A percentile compares a stretch with the other conserved stretches of the same genome.
Evolutionary conservation across 2,888 invertebrate genomes (phyloP).

Genomic region (Arrhopalites spinosus): DNA sequence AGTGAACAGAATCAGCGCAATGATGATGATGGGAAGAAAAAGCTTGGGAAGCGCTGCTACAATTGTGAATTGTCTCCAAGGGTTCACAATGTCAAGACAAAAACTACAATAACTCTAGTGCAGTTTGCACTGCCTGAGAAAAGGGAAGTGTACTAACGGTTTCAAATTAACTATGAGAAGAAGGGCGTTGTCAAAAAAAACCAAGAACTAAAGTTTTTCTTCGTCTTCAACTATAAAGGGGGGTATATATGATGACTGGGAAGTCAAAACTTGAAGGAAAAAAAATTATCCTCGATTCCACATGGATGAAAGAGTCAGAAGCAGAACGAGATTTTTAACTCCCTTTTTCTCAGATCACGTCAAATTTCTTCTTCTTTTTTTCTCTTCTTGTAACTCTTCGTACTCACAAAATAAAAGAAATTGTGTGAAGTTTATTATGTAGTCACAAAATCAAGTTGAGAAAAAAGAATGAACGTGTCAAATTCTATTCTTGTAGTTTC

Average conservation of each 20-base stretch:
- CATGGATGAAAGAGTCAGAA: constrained; percentile 27
- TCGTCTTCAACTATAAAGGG: not conserved
- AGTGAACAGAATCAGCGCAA: not conserved
- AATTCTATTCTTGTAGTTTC: no score
- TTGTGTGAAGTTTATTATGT: no score
- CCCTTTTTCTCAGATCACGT: constrained; percentile 24
- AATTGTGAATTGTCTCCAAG: not conserved
- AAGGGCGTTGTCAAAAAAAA: constrained; percentile 21
- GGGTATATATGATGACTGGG: not conserved
- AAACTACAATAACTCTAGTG: not conserved
- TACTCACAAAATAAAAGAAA: not conserved
- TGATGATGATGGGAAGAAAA: no score
- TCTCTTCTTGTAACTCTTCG: not conserved
- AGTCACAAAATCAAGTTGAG: no score
- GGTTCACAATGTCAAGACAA: constrained; percentile 1
- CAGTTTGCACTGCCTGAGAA: not conserved
- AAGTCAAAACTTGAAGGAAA: not conserved
- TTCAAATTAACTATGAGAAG: constrained; percentile 23
- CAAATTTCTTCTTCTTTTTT: not conserved
- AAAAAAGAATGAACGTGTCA: no score
- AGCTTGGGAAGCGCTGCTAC: not conserved
- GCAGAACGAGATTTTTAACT: constrained; percentile 24
- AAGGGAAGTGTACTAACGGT: constrained; percentile 12
- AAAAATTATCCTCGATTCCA: constrained; percentile 10
- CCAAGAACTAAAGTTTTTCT: no score